phyloP scores from a whole-genome alignment of 2,888 invertebrate genomes.

The Coelinius sp. region DNA sequence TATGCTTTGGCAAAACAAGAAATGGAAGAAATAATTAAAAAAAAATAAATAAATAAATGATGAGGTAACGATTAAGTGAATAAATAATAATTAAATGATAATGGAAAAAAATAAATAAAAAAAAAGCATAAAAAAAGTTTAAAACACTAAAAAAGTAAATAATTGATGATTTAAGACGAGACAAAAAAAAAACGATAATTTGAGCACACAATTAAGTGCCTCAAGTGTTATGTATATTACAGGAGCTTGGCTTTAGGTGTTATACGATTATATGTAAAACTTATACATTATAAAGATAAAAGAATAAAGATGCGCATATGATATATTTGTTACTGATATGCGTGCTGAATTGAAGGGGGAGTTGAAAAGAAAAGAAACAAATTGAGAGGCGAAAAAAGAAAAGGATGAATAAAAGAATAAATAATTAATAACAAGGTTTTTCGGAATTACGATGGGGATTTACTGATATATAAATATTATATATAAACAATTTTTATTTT shows the following conservation, averaged over 20 bases:
- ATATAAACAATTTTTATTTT: conserved; percentile 59
- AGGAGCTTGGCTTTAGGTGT: conserved; percentile 71
- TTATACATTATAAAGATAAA: conserved; percentile 63
- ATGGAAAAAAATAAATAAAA: conserved; percentile 31
- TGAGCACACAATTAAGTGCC: conserved; percentile 71
- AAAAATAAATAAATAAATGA: conserved; percentile 46
- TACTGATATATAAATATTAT: conserved; percentile 56
- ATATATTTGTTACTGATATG: conserved; percentile 71
- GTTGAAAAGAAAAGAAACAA: background rate
- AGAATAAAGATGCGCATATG: conserved; percentile 60
- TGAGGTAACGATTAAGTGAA: conserved; percentile 40
- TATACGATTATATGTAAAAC: conserved; percentile 68
- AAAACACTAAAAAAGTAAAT: conserved; percentile 49
- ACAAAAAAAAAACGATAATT: conserved; percentile 61
- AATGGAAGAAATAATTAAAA: no score
- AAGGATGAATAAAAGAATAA: conserved; percentile 1
- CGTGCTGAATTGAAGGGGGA: conserved; percentile 64
- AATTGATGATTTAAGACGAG: conserved; percentile 54
- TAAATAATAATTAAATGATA: conserved; percentile 55
- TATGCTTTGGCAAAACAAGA: conserved; percentile 66
- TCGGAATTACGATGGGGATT: conserved; percentile 60
- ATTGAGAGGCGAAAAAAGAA: background rate
- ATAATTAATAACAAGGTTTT: conserved; percentile 54
- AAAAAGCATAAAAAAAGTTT: conserved; percentile 34
- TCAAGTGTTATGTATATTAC: conserved; percentile 71